A percentile compares a stretch with the other conserved stretches of the same genome.
These are phyloP conservation scores for Thoracochromis brauschi DNA, from an alignment of 2,113 vertebrate genomes.

Conservation along the genomic window DNA sequence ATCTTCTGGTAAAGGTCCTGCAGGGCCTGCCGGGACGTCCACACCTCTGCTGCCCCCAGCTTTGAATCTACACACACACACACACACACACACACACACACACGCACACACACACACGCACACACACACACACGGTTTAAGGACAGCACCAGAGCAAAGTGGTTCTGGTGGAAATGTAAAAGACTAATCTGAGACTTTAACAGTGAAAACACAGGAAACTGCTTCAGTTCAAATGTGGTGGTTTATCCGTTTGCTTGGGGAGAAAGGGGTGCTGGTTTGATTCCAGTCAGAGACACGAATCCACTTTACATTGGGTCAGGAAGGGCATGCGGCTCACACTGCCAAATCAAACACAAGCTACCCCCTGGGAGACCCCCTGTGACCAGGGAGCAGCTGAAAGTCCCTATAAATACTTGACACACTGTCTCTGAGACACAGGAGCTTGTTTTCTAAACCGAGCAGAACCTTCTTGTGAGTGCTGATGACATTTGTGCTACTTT, in stretches of 20 bases:
- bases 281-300: not conserved
- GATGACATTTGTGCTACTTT: not conserved
- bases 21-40: slow-evolving; percentile 95
- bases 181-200: not conserved
- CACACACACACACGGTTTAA: not conserved
- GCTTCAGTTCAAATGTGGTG: not conserved
- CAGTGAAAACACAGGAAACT: not conserved
- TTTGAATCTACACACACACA: slow-evolving; percentile 75
- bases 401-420: not conserved
- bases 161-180: not conserved
- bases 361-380: not conserved
- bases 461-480: not conserved
- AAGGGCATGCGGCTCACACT: accelerated
- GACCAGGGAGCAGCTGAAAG: not conserved
- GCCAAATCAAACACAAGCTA: not conserved
- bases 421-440: not conserved
- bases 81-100: not conserved
- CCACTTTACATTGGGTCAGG: not conserved
- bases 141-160: not conserved
- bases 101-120: not conserved
- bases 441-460: accelerated
- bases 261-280: not conserved
- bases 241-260: not conserved
- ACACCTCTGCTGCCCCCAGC: slow-evolving; percentile 94
- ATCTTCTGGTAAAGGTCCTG: slow-evolving; percentile 99